Conservation (phyloP, 2,113 vertebrate genomes). For the Phyllostomus discolor region DNA sequence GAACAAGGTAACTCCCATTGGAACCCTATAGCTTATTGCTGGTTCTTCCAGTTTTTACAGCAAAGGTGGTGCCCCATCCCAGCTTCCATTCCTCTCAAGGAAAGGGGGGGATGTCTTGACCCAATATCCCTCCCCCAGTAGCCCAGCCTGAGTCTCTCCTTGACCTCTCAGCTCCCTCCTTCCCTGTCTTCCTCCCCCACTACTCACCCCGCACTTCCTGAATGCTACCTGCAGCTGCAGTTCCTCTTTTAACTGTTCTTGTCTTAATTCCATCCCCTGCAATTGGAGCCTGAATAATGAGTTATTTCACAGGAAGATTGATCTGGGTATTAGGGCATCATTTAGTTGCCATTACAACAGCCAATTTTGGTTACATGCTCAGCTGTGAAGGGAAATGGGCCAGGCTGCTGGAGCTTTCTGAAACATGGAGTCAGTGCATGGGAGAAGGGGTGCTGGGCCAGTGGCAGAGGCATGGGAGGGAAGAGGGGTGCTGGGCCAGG, state of each 20-base stretch:
- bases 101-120: not conserved
- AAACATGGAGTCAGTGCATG: not conserved
- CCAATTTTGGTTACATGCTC: conserved; percentile 74
- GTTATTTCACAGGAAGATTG: conserved; percentile 79
- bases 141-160: not conserved
- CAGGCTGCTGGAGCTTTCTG: conserved; percentile 66
- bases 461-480: not conserved
- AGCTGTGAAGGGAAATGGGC: conserved; percentile 72
- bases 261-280: conserved; percentile 77
- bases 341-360: conserved; percentile 80
- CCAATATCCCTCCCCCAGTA: not conserved
- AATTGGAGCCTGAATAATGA: conserved; percentile 79
- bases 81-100: not conserved
- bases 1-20: not conserved
- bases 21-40: not conserved
- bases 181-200: not conserved
- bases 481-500: no score
- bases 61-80: not conserved
- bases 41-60: not conserved
- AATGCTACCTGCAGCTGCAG: conserved; percentile 57
- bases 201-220: rapidly evolving
- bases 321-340: conserved; percentile 76
- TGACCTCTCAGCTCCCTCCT: not conserved
- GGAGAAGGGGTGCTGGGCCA: not conserved
- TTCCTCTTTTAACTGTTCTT: conserved; percentile 71